A percentile compares a stretch with the other conserved stretches of the same genome.
These are phyloP conservation scores for Caranx ignobilis DNA, from an alignment of 2,113 vertebrate species.

Conservation along the genomic window DNA sequence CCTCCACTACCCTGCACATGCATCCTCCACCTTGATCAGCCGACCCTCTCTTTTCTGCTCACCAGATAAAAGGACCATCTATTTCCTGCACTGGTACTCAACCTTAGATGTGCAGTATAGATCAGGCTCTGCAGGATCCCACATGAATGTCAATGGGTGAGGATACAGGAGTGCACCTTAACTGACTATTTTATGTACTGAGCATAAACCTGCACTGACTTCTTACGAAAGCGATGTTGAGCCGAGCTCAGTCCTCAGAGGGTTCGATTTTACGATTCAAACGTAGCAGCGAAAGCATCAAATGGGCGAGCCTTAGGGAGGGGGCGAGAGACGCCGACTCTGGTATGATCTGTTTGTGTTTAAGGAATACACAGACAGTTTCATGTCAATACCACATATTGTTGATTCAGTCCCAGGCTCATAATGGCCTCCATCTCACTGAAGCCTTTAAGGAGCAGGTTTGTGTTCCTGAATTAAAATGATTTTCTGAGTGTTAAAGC, in stretches of 20 bases:
- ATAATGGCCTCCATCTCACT: slow-evolving; percentile 52
- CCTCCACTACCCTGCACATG: not conserved
- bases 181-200: not conserved
- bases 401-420: slow-evolving; percentile 52
- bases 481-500: slow-evolving; percentile 74
- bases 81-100: not conserved
- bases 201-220: not conserved
- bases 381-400: slow-evolving; percentile 48
- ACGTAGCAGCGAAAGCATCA: slow-evolving; percentile 12
- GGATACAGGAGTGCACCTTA: not conserved
- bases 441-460: slow-evolving; percentile 39
- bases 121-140: not conserved
- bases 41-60: not conserved
- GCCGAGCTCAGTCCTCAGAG: slow-evolving; percentile 1
- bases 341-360: slow-evolving; percentile 26
- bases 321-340: not conserved
- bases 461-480: slow-evolving; percentile 74
- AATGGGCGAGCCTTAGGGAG: not conserved
- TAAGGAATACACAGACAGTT: slow-evolving; percentile 18
- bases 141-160: not conserved
- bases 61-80: not conserved
- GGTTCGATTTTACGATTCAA: slow-evolving; percentile 36
- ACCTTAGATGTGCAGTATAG: not conserved
- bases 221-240: not conserved
- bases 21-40: not conserved